These are phyloP conservation scores for Cromileptes altivelis DNA, from an alignment of 2,113 vertebrate species.

Conservation along the genomic window DNA sequence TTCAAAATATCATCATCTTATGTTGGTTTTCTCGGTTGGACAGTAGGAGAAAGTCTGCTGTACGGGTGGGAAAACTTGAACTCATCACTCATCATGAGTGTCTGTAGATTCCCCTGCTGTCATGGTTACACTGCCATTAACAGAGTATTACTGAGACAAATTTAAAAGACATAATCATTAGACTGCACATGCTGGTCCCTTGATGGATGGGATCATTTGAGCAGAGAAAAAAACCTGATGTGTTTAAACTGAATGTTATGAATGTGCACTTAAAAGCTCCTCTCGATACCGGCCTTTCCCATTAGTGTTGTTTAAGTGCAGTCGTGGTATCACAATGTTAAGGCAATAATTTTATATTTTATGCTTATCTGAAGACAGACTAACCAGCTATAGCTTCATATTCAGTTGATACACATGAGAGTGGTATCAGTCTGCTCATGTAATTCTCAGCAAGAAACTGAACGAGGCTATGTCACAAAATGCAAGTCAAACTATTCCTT, in stretches of 20 bases:
- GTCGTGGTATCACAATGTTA: background rate
- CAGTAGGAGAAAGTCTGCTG: background rate
- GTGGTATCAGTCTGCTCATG: background rate
- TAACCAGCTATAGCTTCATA: background rate
- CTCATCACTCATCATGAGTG: constrained; percentile 25
- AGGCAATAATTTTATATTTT: background rate
- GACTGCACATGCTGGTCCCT: constrained; percentile 17
- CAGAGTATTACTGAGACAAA: constrained; percentile 40
- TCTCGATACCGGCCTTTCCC: constrained; percentile 5
- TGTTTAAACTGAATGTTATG: constrained; percentile 59
- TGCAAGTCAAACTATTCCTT: background rate
- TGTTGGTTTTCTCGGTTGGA: constrained; percentile 9
- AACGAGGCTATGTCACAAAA: background rate
- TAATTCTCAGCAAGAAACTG: background rate
- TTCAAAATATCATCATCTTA: constrained; percentile 25
- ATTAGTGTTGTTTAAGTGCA: background rate
- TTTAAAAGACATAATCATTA: constrained; percentile 71
- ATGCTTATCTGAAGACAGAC: background rate
- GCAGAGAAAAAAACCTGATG: constrained; percentile 31
- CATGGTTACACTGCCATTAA: constrained; percentile 43
- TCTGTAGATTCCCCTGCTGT: constrained; percentile 37
- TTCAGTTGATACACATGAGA: background rate
- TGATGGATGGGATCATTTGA: constrained; percentile 57
- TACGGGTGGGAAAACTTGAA: constrained; percentile 7
- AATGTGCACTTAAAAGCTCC: constrained; percentile 52